Conservation (phyloP, 2,797 vertebrate genomes). For the Tokudaia tokunoshimensis region DNA sequence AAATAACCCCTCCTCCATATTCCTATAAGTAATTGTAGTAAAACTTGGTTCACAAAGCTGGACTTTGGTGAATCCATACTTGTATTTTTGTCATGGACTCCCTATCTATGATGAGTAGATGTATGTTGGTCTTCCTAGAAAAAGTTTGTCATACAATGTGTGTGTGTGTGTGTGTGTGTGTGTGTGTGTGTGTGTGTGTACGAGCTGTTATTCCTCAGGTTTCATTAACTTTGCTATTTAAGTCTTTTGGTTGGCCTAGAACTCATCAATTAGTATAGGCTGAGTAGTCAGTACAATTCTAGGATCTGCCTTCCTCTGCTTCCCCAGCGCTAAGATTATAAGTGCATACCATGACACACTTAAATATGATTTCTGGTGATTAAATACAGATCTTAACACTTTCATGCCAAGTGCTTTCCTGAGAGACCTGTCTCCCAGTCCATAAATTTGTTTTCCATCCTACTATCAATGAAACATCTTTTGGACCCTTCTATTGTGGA, state of each 20-base stretch:
- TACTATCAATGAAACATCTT: background rate
- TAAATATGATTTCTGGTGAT: background rate
- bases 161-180: background rate
- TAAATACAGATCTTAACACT: background rate
- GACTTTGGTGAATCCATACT: background rate
- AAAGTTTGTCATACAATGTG: background rate
- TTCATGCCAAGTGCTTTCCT: background rate
- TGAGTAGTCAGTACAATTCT: background rate
- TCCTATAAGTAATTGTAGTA: background rate
- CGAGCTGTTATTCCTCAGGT: background rate
- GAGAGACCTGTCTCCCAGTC: too few relatives aligned
- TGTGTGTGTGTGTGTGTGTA: background rate
- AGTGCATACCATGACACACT: too few relatives aligned
- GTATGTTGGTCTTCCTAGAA: background rate
- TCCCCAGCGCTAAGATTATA: background rate
- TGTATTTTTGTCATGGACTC: background rate
- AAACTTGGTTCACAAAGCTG: background rate
- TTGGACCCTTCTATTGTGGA: background rate
- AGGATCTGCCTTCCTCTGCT: background rate
- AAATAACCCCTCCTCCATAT: background rate
- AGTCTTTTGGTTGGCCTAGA: background rate
- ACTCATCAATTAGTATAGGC: background rate
- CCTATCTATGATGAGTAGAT: background rate
- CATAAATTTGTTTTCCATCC: background rate
- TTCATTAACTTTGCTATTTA: background rate